These are phyloP conservation scores for Panthera tigris DNA, from an alignment of 2,113 vertebrate species.

Conservation along the genomic window DNA sequence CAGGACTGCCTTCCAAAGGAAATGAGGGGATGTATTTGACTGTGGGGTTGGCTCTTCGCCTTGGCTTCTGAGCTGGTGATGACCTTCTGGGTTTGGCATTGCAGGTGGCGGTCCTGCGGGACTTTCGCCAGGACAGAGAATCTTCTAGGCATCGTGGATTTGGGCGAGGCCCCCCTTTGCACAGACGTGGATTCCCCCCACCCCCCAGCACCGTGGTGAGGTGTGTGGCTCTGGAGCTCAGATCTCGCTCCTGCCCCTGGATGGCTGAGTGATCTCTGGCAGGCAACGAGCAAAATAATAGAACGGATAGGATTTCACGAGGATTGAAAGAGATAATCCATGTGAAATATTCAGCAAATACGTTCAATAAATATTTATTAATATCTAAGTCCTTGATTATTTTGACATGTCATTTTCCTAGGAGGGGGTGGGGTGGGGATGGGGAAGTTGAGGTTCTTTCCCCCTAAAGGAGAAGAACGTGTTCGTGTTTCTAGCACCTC, in stretches of 20 bases:
- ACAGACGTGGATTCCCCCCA: not conserved
- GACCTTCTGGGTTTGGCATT: not conserved
- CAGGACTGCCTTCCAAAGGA: not conserved
- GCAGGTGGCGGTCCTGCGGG: too few relatives aligned
- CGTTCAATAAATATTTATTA: not conserved
- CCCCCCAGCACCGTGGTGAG: not conserved
- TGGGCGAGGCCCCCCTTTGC: accelerated
- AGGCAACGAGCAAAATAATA: not conserved
- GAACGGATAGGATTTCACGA: not conserved
- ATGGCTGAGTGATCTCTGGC: not conserved
- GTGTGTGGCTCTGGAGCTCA: not conserved
- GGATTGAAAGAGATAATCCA: not conserved
- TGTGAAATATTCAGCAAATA: not conserved
- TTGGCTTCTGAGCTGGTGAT: not conserved
- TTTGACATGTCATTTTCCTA: not conserved
- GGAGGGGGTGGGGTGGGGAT: accelerated
- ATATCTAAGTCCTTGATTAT: not conserved
- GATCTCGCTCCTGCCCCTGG: not conserved
- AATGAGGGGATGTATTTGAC: not conserved
- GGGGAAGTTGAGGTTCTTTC: not conserved
- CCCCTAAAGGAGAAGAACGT: not conserved
- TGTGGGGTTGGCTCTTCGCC: not conserved
- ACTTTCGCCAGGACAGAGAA: not conserved
- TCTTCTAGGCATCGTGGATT: not conserved
- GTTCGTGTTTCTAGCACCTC: accelerated